Evolutionary conservation across 2,113 vertebrate genomes (phyloP), one percentile per base, ranked within the genome.

Genomic region (Pollimyrus isidori): DNA sequence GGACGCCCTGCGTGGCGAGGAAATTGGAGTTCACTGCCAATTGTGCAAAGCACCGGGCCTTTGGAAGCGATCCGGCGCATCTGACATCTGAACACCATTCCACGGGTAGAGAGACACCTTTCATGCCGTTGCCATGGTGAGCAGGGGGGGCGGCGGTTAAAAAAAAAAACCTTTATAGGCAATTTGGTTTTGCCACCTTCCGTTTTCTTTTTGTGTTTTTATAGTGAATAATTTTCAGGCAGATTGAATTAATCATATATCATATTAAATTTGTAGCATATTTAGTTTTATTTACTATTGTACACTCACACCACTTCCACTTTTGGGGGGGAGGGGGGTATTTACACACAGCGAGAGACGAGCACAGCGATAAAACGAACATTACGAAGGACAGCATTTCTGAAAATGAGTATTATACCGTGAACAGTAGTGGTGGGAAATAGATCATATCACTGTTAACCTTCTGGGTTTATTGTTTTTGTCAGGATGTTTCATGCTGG

Each of bases 1-100:
- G 52, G 58, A 35, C 30, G 3, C 39, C 52, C 86, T 23, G 53
- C 86, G 3, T 53, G 26, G 86, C 30, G 23, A 58, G 86, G 26
- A 62, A 53, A 53, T 23, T 13, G 58, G 21, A 88, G 73, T 80
- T 80, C 42, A 80, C 73, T 39, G 73, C 73, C 73, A 42, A 80
- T 80, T 80, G 73, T 80, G 73, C 10, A 6, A 42, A 88, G 56
- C 35, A 88, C 10, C 4, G 56, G 21, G 53, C 35, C 87, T 65
- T 39, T 88, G 73, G 21, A 88, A 62, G 56, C 39, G 15, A 56
- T 62, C 87, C 87, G n/a, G 87, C 87, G 48, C 42, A 86, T 86
- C 46, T 86, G 85, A 88, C 87, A 65, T 39, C 73, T 11, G 87
- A 45, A 62, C 42, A 26, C 15, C 23, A 65, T 26, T 62, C 42